Evolutionary conservation across 2,113 vertebrate species (phyloP), one percentile per base, ranked within the genome.

Genomic region (Lagenorhynchus albirostris): DNA sequence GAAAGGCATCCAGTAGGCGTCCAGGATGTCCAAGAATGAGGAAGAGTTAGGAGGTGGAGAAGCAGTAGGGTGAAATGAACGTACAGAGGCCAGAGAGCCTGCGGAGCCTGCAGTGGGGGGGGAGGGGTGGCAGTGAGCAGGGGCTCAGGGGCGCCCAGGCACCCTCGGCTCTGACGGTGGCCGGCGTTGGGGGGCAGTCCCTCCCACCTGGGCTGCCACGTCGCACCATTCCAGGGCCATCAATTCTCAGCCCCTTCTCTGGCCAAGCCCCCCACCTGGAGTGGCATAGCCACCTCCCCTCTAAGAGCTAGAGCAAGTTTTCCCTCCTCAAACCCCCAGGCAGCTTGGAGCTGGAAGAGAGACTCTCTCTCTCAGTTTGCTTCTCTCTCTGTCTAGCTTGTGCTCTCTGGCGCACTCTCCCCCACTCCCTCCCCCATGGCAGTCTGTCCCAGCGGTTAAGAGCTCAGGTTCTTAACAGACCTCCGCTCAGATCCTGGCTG

Each of bases 31-130:
- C 68, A 60, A 50, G 86, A 41, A 14, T 9, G 55, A 87, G 44
- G 20, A n/a, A 33, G 36, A 29, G 23, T 36, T 31, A 23, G 10
- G 38, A 31, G 9, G 18, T 23, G 53, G 77, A 33, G 70, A 33
- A 4, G 29, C 31, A 4, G 47, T 0, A 21, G 38, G 23, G 71
- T 31, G 41, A 25, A 25, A n/a, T 0, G 4, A 14, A 23, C 6
- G 13, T 4, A 3, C 23, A 8, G 33, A 47, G 63, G 36, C 50
- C 79, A 41, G 65, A 60, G 63, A 50, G 65, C 6, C 41, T 41
- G 20, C 93, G 76, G 44, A 79, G 44, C 58, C 47, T 58, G 63
- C 20, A 29, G 89, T 13, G n/a, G 60, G 25, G 18, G 12, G 68
- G 31, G 4, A 7, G 38, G 36, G 71, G 21, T 29, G n/a, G 0